phyloP scores from a whole-genome alignment of 2,888 invertebrate species.

The Gastrophysa polygoni region DNA sequence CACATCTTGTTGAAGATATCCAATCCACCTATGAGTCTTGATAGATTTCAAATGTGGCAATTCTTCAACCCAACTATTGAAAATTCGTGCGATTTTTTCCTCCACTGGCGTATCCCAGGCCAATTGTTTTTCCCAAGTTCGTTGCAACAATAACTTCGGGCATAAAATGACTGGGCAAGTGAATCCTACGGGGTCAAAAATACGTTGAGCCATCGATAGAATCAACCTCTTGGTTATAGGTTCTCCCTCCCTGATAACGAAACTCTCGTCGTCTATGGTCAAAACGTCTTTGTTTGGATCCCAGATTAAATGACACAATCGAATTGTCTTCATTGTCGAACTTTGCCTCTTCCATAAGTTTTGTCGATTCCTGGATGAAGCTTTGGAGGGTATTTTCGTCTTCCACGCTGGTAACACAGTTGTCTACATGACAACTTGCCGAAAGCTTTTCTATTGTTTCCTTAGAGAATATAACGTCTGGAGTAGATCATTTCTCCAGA shows the following conservation, averaged over 20 bases:
- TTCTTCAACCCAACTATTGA: neutral
- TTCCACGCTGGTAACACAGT: constrained; percentile 25
- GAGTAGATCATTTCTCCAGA: neutral
- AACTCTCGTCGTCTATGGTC: neutral
- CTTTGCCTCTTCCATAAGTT: constrained; percentile 17
- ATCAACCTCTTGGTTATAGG: constrained; percentile 21
- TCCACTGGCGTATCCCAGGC: constrained; percentile 17
- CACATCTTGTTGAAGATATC: neutral
- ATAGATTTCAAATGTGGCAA: no score
- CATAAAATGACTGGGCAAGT: constrained; percentile 28
- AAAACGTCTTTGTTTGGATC: constrained; percentile 10
- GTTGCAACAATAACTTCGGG: constrained; percentile 39
- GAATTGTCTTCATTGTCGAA: neutral
- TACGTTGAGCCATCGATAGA: constrained; percentile 28
- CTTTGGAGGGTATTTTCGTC: constrained; percentile 5
- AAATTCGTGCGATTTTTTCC: neutral
- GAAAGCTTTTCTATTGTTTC: constrained; percentile 12
- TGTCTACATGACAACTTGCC: constrained; percentile 26
- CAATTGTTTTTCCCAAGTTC: constrained; percentile 23
- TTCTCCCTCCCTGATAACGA: neutral
- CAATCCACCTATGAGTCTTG: neutral
- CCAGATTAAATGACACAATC: neutral
- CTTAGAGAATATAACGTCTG: neutral
- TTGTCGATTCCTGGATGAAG: constrained; percentile 15
- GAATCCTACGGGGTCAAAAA: constrained; percentile 41